Base-by-base conservation (phyloP, 2,113 vertebrate species). In the Chascanopsetta lugubris region DNA sequence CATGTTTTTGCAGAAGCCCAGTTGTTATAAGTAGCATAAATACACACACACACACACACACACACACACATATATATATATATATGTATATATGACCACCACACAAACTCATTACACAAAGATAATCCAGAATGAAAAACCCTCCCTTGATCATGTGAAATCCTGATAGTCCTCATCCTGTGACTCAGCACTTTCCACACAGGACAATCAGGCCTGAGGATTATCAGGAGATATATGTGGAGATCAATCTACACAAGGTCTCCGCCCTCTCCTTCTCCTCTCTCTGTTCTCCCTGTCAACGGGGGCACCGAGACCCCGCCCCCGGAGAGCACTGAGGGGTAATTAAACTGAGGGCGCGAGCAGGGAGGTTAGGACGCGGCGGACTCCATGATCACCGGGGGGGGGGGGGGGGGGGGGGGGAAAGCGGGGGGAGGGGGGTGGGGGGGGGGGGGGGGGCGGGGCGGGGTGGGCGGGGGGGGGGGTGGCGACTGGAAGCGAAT, bases 181-280 rank as follows among this genome's bases (percentile, higher is more conserved):
- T 64, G 68, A 69, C 69, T 85, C 64, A 60, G 75, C 74, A 72
- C 76, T 72, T 70, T 68, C 72, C 67, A 85, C 77, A 86, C 77
- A 76, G 71, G 72, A 77, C 66, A 83, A 84, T 69, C 79, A 60
- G 75, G 66, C 61, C 61, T 48, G 69, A 59, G 83, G 89, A 91
- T 91, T 91, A 89, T 36, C 72, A 62, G 29, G 66, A 86, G 83
- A 78, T 87, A 77, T 87, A 77, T 67, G 74, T 83, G 29, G 27
- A 89, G 88, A 90, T 88, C 85, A 78, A 85, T 88, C 83, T 86
- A 88, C 87, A 91, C 85, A 82, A 86, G 15, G 2, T 80, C 61
- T 76, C 74, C 68, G 75, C 51, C 30, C 61, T 61, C 71, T 73
- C 59, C 60, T 79, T 66, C 61, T 62, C 62, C 72, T 40, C 36